Conservation (phyloP, 1,140 invertebrate genomes). For the Mycetomoellerius zeteki region DNA sequence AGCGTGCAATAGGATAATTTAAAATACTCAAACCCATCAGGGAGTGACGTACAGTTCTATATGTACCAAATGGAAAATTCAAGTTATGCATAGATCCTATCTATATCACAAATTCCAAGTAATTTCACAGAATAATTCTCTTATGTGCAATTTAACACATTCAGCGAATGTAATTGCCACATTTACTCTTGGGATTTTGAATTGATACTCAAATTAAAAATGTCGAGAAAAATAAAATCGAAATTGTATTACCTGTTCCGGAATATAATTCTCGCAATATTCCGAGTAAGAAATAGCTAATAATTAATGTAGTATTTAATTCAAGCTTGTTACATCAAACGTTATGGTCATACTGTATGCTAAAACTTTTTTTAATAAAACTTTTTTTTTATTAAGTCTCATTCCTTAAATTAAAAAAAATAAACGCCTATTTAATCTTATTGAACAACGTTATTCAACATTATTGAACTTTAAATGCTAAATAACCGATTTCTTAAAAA, state of each 20-base stretch:
- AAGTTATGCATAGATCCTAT: slow-evolving; percentile 23
- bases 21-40: slow-evolving; percentile 22
- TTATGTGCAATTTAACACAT: slow-evolving; percentile 47
- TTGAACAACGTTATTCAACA: neutral
- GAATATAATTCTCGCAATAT: neutral
- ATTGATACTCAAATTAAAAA: neutral
- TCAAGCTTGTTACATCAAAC: neutral
- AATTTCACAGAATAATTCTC: slow-evolving; percentile 24
- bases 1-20: slow-evolving; percentile 30
- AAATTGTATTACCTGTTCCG: neutral
- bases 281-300: neutral
- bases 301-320: neutral
- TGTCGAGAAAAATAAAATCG: neutral
- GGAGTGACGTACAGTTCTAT: neutral
- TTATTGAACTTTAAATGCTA: neutral
- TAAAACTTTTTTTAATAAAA: slow-evolving; percentile 1
- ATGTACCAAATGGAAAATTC: neutral
- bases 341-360: neutral
- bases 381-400: neutral
- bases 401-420: neutral
- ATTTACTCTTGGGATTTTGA: neutral
- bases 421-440: too few relatives aligned
- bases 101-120: neutral
- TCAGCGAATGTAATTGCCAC: neutral
- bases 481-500: neutral